Conservation (phyloP, 2,113 vertebrate species). For the Mustela lutreola region DNA sequence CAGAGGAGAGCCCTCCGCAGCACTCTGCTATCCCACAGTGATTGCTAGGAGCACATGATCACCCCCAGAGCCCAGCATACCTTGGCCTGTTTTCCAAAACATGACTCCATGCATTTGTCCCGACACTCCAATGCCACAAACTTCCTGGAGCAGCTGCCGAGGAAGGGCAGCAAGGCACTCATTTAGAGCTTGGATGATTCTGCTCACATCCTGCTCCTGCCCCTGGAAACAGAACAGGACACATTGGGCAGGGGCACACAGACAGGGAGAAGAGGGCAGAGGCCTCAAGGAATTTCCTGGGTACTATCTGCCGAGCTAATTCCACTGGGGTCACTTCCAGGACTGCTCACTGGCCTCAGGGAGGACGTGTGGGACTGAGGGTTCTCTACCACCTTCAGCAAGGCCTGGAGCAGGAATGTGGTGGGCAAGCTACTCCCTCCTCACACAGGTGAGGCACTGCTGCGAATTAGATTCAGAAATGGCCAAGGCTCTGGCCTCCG, state of each 20-base stretch:
- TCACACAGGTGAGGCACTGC: background rate
- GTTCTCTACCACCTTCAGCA: background rate
- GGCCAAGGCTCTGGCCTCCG: background rate
- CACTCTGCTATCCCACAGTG: background rate
- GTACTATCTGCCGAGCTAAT: background rate
- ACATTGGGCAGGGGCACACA: background rate
- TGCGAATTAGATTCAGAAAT: background rate
- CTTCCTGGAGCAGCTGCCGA: slow-evolving; percentile 88
- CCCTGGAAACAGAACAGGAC: slow-evolving; percentile 88
- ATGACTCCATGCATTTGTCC: slow-evolving; percentile 99
- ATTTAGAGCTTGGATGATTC: slow-evolving; percentile 90
- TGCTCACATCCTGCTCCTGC: slow-evolving; percentile 89
- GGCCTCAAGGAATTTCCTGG: background rate
- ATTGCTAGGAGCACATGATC: background rate
- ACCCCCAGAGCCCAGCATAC: slow-evolving; percentile 81
- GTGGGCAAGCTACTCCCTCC: too few relatives aligned
- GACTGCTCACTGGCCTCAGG: background rate
- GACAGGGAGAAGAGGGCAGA: background rate
- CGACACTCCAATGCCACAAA: slow-evolving; percentile 91
- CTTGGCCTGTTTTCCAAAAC: slow-evolving; percentile 93
- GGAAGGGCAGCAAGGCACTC: slow-evolving; percentile 92
- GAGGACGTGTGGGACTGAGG: background rate
- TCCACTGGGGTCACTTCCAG: background rate
- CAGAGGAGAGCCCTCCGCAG: background rate
- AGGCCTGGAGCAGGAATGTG: background rate